Base-by-base conservation (phyloP, 2,113 vertebrate genomes). In the Pangasianodon hypophthalmus region DNA sequence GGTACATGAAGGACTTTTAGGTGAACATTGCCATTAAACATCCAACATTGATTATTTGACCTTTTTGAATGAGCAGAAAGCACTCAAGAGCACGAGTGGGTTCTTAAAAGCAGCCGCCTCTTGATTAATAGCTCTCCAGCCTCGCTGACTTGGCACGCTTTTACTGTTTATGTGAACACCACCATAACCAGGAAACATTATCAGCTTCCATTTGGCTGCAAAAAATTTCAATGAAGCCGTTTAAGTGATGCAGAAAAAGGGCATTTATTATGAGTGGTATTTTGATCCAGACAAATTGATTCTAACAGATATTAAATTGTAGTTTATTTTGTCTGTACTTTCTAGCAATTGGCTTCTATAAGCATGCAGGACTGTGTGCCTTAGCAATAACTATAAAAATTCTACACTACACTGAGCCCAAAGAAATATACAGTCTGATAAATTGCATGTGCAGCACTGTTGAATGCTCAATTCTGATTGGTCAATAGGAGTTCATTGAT, bases 61-160 rank as follows among this genome's bases (percentile, higher is more conserved):
- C 73, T 89, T 90, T 89, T 62, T 56, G 62, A 77, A 88, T 80
- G 82, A 88, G 67, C 46, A 89, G 81, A 89, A 81, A 89, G 71
- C 71, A 77, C 88, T 92, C 84, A 37, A 87, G n/a, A 71, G 77
- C n/a, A 14, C n/a, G 77, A 85, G 46, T n/a, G 60, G 87, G 24
- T 44, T 32, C 73, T 84, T 86, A 80, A 86, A 88, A 86, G 84
- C 58, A 48, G 84, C 81, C 64, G 32, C 58, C 26, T 52, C 19
- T 13, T 91, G 92, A 91, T 91, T 90, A 90, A 90, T 83, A 82
- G 87, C 89, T 83, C 85, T 89, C 67, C 54, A 62, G 73, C 81
- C 80, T 85, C 13, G 86, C 73, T 60, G 75, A 81, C 80, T 88
- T 88, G 62, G 87, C 84, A 50, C 37, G 16, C 52, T 75, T 86